These are phyloP conservation scores for Terebella lapidaria DNA, from an alignment of 2,888 invertebrate species.

Conservation along the genomic window DNA sequence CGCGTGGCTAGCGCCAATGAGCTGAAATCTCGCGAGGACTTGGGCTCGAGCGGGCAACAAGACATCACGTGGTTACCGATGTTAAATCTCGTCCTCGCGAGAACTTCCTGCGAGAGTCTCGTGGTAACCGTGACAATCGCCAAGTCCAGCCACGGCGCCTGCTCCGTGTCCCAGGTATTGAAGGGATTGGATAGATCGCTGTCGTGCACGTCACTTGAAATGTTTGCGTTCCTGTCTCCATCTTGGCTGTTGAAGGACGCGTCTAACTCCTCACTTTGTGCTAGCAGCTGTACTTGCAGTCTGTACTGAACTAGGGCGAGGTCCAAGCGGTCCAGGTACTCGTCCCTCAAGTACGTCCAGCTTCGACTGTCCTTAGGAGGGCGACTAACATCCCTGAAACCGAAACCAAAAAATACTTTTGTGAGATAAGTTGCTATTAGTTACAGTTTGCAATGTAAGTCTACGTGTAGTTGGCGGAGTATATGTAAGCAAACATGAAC, in stretches of 20 bases:
- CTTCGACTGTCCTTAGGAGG: too few species aligned
- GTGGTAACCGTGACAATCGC: conserved; percentile 15
- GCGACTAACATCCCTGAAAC: too few species aligned
- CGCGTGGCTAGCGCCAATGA: conserved; percentile 8
- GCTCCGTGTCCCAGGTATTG: neutral
- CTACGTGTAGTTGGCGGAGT: too few species aligned
- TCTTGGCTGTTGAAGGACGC: too few species aligned
- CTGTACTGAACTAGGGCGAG: conserved; percentile 1
- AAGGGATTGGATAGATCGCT: neutral
- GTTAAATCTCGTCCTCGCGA: conserved; percentile 11
- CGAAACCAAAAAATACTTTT: too few species aligned
- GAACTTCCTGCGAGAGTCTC: conserved; percentile 5
- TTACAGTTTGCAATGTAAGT: too few species aligned
- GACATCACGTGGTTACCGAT: conserved; percentile 9
- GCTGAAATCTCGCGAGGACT: conserved; percentile 10
- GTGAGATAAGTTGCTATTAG: too few species aligned
- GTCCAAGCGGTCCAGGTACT: neutral
- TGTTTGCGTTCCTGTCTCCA: neutral
- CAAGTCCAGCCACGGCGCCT: conserved; percentile 18
- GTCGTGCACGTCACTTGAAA: neutral
- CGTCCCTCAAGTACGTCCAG: neutral
- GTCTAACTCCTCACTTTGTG: neutral
- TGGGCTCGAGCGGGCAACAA: conserved; percentile 7
- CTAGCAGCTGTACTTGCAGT: conserved; percentile 3
- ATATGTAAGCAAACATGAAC: too few species aligned